Percentiles rank a stretch among this genome's conserved stretches.
These are phyloP conservation scores for Perca flavescens DNA, from an alignment of 2,113 vertebrate genomes.

Conservation along the genomic window DNA sequence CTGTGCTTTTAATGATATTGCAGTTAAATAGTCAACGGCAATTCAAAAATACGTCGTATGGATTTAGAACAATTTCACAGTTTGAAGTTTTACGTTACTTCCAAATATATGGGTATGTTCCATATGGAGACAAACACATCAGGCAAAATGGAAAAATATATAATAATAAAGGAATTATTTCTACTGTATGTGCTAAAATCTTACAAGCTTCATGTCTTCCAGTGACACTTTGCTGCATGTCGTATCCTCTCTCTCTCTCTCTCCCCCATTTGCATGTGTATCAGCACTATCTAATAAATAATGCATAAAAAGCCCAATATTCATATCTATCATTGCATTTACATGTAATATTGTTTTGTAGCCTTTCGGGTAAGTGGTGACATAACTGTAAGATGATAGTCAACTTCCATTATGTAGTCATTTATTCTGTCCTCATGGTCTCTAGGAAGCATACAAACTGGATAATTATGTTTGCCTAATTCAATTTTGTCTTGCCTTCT, in stretches of 20 bases:
- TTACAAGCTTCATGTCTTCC: background rate
- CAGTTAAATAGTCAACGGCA: constrained; percentile 33
- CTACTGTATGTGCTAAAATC: too few relatives aligned
- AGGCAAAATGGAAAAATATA: background rate
- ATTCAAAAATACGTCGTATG: constrained; percentile 14
- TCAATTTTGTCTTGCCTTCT: constrained; percentile 64
- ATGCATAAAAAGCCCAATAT: constrained; percentile 1
- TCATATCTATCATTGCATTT: constrained; percentile 15
- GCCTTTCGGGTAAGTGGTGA: constrained; percentile 15
- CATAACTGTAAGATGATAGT: constrained; percentile 39
- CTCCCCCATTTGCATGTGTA: too few relatives aligned
- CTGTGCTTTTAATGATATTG: constrained; percentile 51
- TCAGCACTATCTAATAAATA: too few relatives aligned
- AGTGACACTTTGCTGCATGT: background rate
- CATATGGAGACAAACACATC: background rate
- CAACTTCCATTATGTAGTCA: constrained; percentile 45
- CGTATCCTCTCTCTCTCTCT: too few relatives aligned
- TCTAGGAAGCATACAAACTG: constrained; percentile 69
- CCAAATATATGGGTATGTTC: background rate
- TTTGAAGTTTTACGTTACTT: background rate
- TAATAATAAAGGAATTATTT: background rate
- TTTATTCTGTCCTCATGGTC: constrained; percentile 52
- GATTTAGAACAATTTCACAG: background rate
- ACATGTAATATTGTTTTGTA: constrained; percentile 37
- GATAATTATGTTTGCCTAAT: constrained; percentile 77